Percentiles rank a stretch among this genome's conserved stretches.
Conservation (phyloP, 2,888 invertebrate genomes). For the Anaspis maculata region DNA sequence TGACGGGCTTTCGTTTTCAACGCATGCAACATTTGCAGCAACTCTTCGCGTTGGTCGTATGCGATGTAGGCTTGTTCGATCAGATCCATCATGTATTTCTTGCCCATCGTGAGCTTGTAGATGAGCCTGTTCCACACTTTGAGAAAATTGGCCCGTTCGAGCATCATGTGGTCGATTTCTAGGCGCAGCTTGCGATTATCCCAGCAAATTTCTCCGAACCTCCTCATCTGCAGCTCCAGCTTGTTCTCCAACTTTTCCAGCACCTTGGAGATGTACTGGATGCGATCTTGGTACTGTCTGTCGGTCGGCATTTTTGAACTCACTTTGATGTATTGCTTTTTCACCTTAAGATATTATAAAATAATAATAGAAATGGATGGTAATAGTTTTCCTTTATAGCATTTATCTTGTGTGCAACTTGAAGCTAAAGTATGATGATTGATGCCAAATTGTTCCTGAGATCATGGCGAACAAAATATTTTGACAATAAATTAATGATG, state of each 20-base stretch:
- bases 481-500: too few species aligned
- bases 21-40: constrained; percentile 69
- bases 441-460: too few species aligned
- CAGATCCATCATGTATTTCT: constrained; percentile 74
- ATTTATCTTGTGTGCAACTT: too few species aligned
- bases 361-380: too few species aligned
- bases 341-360: too few species aligned
- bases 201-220: constrained; percentile 65
- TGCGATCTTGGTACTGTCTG: constrained; percentile 42
- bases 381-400: too few species aligned
- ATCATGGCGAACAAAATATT: too few species aligned
- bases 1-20: constrained; percentile 70
- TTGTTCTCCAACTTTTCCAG: constrained; percentile 68
- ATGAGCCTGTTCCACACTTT: constrained; percentile 70
- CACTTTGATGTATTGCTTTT: constrained; percentile 3
- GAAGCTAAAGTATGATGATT: too few species aligned
- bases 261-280: constrained; percentile 45
- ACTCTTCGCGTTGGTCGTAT: constrained; percentile 80
- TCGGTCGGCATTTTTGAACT: constrained; percentile 37
- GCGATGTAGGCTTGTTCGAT: constrained; percentile 86
- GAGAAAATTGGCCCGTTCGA: constrained; percentile 74
- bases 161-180: constrained; percentile 71
- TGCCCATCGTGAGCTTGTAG: constrained; percentile 66
- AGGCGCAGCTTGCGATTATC: constrained; percentile 64
- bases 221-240: constrained; percentile 60